Percentiles rank a stretch among this genome's conserved stretches.
These are phyloP conservation scores for Montipora efflorescens DNA, from an alignment of 64 coral and sea anemone species.

Conservation along the genomic window DNA sequence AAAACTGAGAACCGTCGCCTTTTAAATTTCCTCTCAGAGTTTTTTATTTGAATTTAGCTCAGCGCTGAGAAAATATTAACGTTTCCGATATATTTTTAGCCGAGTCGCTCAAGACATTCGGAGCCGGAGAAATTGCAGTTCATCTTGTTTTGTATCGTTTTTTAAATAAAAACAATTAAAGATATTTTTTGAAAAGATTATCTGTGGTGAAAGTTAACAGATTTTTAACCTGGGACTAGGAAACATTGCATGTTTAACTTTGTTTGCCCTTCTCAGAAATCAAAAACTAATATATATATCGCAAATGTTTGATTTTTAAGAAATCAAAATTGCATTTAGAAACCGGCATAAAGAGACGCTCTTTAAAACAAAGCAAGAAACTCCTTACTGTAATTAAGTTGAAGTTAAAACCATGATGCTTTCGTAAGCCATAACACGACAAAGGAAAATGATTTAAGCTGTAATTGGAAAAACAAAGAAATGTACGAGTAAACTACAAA, in stretches of 20 bases:
- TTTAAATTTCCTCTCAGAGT: not conserved
- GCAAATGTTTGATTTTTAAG: slow-evolving; percentile 21
- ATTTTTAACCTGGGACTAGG: not conserved
- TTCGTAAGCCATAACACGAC: slow-evolving; percentile 3
- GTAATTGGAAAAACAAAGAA: slow-evolving; percentile 25
- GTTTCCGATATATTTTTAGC: not conserved
- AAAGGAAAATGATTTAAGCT: slow-evolving; percentile 14
- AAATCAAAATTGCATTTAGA: slow-evolving; percentile 57
- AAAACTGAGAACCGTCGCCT: too few relatives aligned
- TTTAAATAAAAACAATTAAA: not conserved
- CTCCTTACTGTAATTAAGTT: slow-evolving; percentile 5
- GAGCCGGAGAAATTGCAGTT: not conserved
- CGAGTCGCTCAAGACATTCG: not conserved
- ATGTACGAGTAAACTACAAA: not conserved
- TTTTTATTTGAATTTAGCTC: not conserved
- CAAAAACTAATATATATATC: slow-evolving; percentile 37
- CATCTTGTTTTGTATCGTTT: not conserved
- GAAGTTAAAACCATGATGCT: not conserved
- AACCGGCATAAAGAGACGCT: slow-evolving; percentile 10
- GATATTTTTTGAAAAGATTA: not conserved
- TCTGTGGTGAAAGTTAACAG: not conserved
- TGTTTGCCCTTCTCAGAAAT: slow-evolving; percentile 26
- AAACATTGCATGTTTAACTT: slow-evolving; percentile 13
- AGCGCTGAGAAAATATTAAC: not conserved
- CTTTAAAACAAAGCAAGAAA: not conserved